phyloP scores from a whole-genome alignment of 2,797 vertebrate genomes.

The Amniataba percoides region DNA sequence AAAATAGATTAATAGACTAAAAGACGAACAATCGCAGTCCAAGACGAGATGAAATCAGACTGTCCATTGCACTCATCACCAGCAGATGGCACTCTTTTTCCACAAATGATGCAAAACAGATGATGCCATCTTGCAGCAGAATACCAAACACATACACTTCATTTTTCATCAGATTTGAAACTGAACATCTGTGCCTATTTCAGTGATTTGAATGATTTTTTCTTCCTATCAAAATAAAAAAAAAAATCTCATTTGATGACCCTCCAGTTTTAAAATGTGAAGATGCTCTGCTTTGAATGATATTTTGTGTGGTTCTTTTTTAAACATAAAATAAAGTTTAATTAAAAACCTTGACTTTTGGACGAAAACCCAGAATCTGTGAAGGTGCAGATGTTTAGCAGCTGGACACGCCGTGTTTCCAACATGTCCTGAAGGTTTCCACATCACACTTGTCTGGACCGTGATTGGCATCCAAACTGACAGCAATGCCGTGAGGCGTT shows the following conservation, averaged over 20 bases:
- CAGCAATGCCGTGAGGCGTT: not conserved
- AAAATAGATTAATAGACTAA: not conserved
- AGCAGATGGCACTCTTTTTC: conserved; percentile 66
- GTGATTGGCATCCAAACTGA: not conserved
- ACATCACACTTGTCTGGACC: not conserved
- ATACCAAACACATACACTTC: not conserved
- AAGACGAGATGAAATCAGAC: not conserved
- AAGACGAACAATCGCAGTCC: too few species aligned
- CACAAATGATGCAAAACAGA: conserved; percentile 38
- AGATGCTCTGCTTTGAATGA: not conserved
- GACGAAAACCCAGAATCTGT: not conserved
- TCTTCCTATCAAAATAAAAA: not conserved
- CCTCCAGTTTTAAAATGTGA: not conserved
- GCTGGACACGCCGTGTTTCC: not conserved
- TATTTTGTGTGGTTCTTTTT: not conserved
- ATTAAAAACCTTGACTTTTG: not conserved
- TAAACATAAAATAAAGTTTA: not conserved
- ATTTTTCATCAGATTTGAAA: not conserved
- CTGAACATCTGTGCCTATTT: not conserved
- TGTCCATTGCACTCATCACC: not conserved
- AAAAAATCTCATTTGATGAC: not conserved
- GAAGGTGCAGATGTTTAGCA: conserved; percentile 2
- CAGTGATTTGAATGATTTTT: not conserved
- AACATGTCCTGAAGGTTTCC: not conserved
- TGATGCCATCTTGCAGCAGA: not conserved